These are phyloP conservation scores for Clavelina lepadiformis DNA, from an alignment of 23 tunicate species.

Conservation along the genomic window DNA sequence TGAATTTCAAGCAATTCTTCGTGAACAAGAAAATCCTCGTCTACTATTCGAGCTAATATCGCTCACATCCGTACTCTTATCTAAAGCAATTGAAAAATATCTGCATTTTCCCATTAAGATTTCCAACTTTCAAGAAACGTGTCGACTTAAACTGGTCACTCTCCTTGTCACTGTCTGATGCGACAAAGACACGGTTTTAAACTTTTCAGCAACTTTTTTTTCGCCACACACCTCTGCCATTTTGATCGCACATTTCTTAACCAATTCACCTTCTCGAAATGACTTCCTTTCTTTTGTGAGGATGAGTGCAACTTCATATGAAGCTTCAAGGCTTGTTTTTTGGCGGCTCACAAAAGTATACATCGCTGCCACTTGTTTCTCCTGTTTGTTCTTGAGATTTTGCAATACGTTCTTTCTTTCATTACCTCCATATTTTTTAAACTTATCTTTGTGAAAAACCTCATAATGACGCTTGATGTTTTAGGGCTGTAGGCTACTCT, in stretches of 20 bases:
- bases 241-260: conserved; percentile 14
- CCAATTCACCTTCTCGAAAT: conserved; percentile 27
- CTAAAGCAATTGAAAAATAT: conserved; percentile 21
- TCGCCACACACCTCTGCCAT: conserved; percentile 15
- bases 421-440: conserved; percentile 10
- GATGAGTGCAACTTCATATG: conserved; percentile 22
- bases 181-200: conserved; percentile 22
- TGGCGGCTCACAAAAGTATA: conserved; percentile 9
- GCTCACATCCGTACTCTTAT: conserved; percentile 14
- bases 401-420: conserved; percentile 4
- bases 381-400: conserved; percentile 10
- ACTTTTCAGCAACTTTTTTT: conserved; percentile 17
- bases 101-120: conserved; percentile 9
- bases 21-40: conserved; percentile 15
- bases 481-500: too few relatives aligned
- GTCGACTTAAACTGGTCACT: background rate
- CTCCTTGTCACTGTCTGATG: conserved; percentile 20
- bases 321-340: conserved; percentile 15
- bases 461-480: conserved; percentile 23
- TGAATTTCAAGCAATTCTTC: conserved; percentile 7
- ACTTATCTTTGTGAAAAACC: conserved; percentile 9
- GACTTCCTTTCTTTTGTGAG: conserved; percentile 13
- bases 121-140: conserved; percentile 18
- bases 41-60: conserved; percentile 16
- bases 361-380: conserved; percentile 18